A percentile compares a stretch with the other conserved stretches of the same genome.
Conservation (phyloP, 2,888 invertebrate genomes). For the Rhamphomyia laevipes region DNA sequence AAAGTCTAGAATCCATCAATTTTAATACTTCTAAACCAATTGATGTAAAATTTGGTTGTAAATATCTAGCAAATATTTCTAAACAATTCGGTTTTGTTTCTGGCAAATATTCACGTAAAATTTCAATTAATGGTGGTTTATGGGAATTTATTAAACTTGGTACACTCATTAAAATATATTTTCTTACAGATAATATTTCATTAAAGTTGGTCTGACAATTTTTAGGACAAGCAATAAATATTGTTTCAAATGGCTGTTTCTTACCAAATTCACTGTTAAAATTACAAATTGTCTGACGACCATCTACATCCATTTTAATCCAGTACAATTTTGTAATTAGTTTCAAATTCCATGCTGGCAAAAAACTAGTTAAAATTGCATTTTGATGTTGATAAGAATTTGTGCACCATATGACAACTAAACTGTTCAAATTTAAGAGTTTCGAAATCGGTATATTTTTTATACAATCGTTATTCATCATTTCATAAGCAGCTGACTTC, state of each 20-base stretch:
- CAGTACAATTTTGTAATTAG: slow-evolving; percentile 71
- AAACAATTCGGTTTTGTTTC: slow-evolving; percentile 47
- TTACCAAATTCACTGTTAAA: slow-evolving; percentile 49
- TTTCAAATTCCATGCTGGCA: slow-evolving; percentile 66
- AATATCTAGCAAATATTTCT: slow-evolving; percentile 86
- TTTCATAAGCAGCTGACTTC: slow-evolving; percentile 49
- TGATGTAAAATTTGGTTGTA: slow-evolving; percentile 73
- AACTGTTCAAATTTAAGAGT: slow-evolving; percentile 47
- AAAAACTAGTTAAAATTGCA: slow-evolving; percentile 56
- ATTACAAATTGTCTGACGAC: slow-evolving; percentile 55
- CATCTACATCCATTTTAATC: slow-evolving; percentile 53
- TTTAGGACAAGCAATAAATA: slow-evolving; percentile 49
- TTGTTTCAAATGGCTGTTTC: slow-evolving; percentile 82
- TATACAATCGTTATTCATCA: slow-evolving; percentile 68
- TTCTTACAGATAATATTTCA: slow-evolving; percentile 15
- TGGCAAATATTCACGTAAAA: slow-evolving; percentile 30
- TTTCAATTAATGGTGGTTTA: slow-evolving; percentile 77
- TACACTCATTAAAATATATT: slow-evolving; percentile 55
- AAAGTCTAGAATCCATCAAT: slow-evolving; percentile 51
- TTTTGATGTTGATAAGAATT: slow-evolving; percentile 62
- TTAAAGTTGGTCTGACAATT: slow-evolving; percentile 15
- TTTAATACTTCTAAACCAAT: slow-evolving; percentile 79
- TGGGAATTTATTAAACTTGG: slow-evolving; percentile 92
- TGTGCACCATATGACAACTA: slow-evolving; percentile 87
- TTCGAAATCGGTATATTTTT: slow-evolving; percentile 54